A percentile compares a stretch with the other conserved stretches of the same genome.
Conservation (phyloP, 1,140 invertebrate genomes). For the Planococcus citri region DNA sequence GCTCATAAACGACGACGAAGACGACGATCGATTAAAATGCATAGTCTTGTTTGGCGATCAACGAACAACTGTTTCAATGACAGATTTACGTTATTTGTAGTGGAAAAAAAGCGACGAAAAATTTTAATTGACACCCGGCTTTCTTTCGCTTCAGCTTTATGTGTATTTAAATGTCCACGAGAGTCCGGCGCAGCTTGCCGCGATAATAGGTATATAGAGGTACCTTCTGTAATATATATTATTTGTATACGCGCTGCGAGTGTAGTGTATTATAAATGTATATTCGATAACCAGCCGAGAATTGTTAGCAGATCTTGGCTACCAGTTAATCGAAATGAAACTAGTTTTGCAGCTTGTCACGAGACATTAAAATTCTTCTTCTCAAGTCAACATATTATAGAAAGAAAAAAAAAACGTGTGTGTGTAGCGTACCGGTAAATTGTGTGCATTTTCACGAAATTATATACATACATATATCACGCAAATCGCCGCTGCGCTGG, state of each 20-base stretch:
- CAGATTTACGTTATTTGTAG: too few relatives aligned
- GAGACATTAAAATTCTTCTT: neutral
- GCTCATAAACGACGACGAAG: too few relatives aligned
- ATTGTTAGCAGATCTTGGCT: neutral
- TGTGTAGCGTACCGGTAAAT: neutral
- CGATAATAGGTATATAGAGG: too few relatives aligned
- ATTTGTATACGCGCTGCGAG: neutral
- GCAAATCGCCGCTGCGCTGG: too few relatives aligned
- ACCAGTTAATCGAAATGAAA: slow-evolving; percentile 5
- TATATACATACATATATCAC: slow-evolving; percentile 1
- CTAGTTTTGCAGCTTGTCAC: slow-evolving; percentile 1
- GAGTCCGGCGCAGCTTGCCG: too few relatives aligned
- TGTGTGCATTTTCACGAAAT: slow-evolving; percentile 1
- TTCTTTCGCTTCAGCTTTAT: neutral
- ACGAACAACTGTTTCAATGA: too few relatives aligned
- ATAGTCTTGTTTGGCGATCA: too few relatives aligned
- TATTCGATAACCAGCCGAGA: neutral
- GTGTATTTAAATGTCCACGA: too few relatives aligned
- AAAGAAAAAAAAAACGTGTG: too few relatives aligned
- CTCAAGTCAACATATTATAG: neutral
- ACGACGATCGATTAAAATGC: too few relatives aligned
- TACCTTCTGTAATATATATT: too few relatives aligned
- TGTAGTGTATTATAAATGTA: neutral
- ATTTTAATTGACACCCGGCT: neutral
- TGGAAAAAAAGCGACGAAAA: neutral